Evolutionary conservation across 2,797 vertebrate genomes (phyloP).

Genomic region (Acanthopagrus latus): DNA sequence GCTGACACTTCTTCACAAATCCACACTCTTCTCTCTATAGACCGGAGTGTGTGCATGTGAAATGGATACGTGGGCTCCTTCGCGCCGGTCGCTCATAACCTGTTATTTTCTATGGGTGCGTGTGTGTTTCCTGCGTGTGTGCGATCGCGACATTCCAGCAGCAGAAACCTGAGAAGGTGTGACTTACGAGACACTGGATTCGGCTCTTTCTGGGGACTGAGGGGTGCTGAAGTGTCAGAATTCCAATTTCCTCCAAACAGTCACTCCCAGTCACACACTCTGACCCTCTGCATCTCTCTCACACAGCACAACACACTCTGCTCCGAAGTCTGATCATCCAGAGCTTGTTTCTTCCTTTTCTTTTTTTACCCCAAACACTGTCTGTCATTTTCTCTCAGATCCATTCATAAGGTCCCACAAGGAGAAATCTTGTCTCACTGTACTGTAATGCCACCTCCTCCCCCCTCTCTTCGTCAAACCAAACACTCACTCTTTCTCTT

Average conservation of each 20-base stretch:
- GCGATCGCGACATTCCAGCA: slow-evolving; percentile 69
- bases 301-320: slow-evolving; percentile 46
- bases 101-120: slow-evolving; percentile 65
- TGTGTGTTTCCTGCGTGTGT: slow-evolving; percentile 36
- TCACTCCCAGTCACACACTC: slow-evolving; percentile 67
- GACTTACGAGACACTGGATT: slow-evolving; percentile 78
- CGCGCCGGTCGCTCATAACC: slow-evolving; percentile 53
- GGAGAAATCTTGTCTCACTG: slow-evolving; percentile 38
- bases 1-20: slow-evolving; percentile 66
- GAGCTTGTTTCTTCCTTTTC: slow-evolving; percentile 14
- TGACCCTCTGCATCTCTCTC: slow-evolving; percentile 52
- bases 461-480: slow-evolving; percentile 28
- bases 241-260: slow-evolving; percentile 76
- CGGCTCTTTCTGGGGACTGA: slow-evolving; percentile 71
- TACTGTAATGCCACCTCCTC: background rate
- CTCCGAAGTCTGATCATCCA: slow-evolving; percentile 37
- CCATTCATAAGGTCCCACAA: slow-evolving; percentile 48
- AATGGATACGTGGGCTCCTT: slow-evolving; percentile 56
- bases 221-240: slow-evolving; percentile 80
- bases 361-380: slow-evolving; percentile 49
- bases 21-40: slow-evolving; percentile 61
- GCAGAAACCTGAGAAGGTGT: slow-evolving; percentile 81
- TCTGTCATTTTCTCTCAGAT: slow-evolving; percentile 25
- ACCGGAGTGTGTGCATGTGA: slow-evolving; percentile 48
- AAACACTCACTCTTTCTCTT: slow-evolving; percentile 58